A percentile compares a stretch with the other conserved stretches of the same genome.
These are phyloP conservation scores for Sebastes trivittatus DNA, from an alignment of 2,797 vertebrate species.

Conservation along the genomic window DNA sequence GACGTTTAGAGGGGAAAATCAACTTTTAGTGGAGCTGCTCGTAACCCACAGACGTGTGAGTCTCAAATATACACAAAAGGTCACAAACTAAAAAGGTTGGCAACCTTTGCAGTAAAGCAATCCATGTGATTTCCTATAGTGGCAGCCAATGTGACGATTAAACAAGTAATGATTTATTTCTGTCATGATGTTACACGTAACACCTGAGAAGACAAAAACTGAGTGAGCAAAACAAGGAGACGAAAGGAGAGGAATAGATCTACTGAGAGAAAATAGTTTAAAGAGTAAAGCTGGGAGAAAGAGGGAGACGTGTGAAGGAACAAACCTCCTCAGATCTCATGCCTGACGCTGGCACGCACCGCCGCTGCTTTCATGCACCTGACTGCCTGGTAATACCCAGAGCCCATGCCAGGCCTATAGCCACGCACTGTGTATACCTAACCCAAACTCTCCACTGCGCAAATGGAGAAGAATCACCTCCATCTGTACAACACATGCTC, in stretches of 20 bases:
- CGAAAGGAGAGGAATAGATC: background rate
- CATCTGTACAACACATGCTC: slow-evolving; percentile 73
- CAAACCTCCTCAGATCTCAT: slow-evolving; percentile 18
- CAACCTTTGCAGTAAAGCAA: background rate
- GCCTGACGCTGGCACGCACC: slow-evolving; percentile 18
- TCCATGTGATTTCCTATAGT: background rate
- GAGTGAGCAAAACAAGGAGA: background rate
- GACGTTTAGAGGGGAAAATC: background rate
- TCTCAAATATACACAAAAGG: background rate
- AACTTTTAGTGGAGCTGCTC: background rate
- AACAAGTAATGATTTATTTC: background rate
- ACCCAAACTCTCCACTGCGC: slow-evolving; percentile 18
- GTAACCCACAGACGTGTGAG: background rate
- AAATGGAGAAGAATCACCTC: slow-evolving; percentile 37
- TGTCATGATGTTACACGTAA: background rate
- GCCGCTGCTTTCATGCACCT: slow-evolving; percentile 34
- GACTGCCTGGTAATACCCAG: slow-evolving; percentile 14
- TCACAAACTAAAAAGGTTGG: background rate
- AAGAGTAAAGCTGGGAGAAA: background rate
- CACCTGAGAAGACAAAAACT: background rate
- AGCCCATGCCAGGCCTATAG: slow-evolving; percentile 13
- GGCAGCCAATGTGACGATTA: background rate
- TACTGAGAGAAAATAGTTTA: background rate
- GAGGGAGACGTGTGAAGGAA: background rate
- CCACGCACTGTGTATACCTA: slow-evolving; percentile 2